Evolutionary conservation across 2,888 invertebrate species (phyloP).

Genomic region (Chrysotoxum bicinctum): DNA sequence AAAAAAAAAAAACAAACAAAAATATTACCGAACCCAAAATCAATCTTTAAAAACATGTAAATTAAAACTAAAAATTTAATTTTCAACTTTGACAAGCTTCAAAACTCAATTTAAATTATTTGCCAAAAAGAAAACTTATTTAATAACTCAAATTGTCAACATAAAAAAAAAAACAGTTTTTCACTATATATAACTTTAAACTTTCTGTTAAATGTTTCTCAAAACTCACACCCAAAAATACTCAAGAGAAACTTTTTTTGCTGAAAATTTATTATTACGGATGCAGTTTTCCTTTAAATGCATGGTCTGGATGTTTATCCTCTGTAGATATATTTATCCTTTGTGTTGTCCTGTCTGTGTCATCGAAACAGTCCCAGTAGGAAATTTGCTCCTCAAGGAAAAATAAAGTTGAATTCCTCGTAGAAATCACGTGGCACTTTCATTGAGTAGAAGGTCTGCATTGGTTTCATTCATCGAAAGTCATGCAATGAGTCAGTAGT

Average conservation of each 20-base stretch:
- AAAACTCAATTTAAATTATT: not conserved
- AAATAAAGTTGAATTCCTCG: too few relatives aligned
- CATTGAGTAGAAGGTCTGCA: too few relatives aligned
- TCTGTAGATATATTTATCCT: not conserved
- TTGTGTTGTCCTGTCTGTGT: conserved; percentile 37
- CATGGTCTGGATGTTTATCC: conserved; percentile 15
- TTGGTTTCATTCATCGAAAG: too few relatives aligned
- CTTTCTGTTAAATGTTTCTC: conserved; percentile 1
- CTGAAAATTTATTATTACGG: conserved; percentile 48
- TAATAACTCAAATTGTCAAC: not conserved
- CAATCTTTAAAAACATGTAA: not conserved
- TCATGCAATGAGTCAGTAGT: too few relatives aligned
- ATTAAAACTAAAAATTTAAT: not conserved
- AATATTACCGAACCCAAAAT: too few relatives aligned
- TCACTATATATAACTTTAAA: not conserved
- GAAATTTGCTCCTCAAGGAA: too few relatives aligned
- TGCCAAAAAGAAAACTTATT: conserved; percentile 12
- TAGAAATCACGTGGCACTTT: too few relatives aligned
- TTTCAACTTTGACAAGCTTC: not conserved
- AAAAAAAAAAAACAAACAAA: too few relatives aligned
- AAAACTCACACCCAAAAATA: conserved; percentile 5
- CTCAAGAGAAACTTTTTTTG: conserved; percentile 20
- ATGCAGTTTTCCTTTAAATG: conserved; percentile 14
- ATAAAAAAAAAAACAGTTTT: not conserved
- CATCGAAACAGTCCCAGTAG: conserved; percentile 9